These are phyloP conservation scores for Torymus auratus DNA, from an alignment of 2,888 invertebrate species.

Conservation along the genomic window DNA sequence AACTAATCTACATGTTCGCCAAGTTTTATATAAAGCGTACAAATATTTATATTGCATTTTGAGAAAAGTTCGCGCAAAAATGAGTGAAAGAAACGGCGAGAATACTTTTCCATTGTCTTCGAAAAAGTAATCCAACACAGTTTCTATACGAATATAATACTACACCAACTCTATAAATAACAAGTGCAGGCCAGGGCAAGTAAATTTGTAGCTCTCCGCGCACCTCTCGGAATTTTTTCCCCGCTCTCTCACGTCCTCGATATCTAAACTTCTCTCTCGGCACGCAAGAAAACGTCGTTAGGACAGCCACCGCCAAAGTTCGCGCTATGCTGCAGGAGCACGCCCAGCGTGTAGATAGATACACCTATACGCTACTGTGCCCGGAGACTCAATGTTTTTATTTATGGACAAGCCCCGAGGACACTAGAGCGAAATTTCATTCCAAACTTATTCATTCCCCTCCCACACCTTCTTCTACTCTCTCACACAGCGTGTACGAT, in stretches of 20 bases:
- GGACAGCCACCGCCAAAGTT: slow-evolving; percentile 47
- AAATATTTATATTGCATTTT: too few species aligned
- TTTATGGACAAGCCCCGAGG: slow-evolving; percentile 49
- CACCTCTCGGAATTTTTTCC: slow-evolving; percentile 26
- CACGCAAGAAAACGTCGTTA: slow-evolving; percentile 58
- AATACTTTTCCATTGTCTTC: too few species aligned
- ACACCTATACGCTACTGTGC: too few species aligned
- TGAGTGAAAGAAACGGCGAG: too few species aligned
- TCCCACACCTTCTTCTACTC: slow-evolving; percentile 5
- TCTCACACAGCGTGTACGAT: neutral
- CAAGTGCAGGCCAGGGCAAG: neutral
- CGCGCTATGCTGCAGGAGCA: slow-evolving; percentile 27
- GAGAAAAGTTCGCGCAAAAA: too few species aligned
- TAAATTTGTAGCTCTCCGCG: slow-evolving; percentile 19
- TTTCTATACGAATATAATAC: too few species aligned
- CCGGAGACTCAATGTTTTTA: slow-evolving; percentile 53
- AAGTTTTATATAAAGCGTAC: too few species aligned
- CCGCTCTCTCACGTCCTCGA: neutral
- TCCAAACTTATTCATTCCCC: slow-evolving; percentile 50
- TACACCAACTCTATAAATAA: slow-evolving; percentile 1
- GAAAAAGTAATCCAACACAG: too few species aligned
- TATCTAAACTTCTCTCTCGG: slow-evolving; percentile 44
- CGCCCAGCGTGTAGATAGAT: neutral
- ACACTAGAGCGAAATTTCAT: slow-evolving; percentile 48
- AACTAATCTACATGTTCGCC: too few species aligned